A percentile compares a stretch with the other conserved stretches of the same genome.
Evolutionary conservation across 2,888 invertebrate genomes (phyloP).

Genomic region (Dichetophora obliterata): DNA sequence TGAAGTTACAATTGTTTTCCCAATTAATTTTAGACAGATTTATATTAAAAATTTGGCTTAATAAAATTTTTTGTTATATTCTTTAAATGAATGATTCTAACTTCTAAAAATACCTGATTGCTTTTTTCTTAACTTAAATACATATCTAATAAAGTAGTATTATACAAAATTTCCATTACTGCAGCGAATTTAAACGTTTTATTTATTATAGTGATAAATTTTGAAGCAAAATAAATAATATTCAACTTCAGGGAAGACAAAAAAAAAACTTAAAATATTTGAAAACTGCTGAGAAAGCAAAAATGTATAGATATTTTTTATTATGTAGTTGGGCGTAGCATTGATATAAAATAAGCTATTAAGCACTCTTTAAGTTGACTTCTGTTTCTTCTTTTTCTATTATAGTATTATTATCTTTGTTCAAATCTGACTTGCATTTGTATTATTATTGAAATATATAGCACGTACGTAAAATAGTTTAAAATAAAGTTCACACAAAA

Average conservation of each 20-base stretch:
- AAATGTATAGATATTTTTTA: too few species aligned
- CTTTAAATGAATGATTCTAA: neutral
- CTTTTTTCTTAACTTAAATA: neutral
- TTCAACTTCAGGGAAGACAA: too few species aligned
- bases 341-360: neutral
- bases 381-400: too few species aligned
- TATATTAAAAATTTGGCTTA: neutral
- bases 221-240: too few species aligned
- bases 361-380: neutral
- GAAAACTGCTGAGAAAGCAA: too few species aligned
- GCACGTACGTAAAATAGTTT: neutral
- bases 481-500: neutral
- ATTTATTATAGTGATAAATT: too few species aligned
- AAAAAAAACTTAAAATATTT: too few species aligned
- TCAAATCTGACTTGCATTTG: neutral
- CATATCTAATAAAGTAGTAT: neutral
- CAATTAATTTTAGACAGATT: neutral
- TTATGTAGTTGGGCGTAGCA: too few species aligned
- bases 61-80: neutral
- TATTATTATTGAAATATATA: conserved; percentile 1
- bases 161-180: neutral
- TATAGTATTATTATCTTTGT: too few species aligned
- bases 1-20: too few species aligned
- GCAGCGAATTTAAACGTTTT: too few species aligned
- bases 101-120: conserved; percentile 24